A percentile compares a stretch with the other conserved stretches of the same genome.
phyloP scores from a whole-genome alignment of 2,113 vertebrate species.

The Mohoua ochrocephala region DNA sequence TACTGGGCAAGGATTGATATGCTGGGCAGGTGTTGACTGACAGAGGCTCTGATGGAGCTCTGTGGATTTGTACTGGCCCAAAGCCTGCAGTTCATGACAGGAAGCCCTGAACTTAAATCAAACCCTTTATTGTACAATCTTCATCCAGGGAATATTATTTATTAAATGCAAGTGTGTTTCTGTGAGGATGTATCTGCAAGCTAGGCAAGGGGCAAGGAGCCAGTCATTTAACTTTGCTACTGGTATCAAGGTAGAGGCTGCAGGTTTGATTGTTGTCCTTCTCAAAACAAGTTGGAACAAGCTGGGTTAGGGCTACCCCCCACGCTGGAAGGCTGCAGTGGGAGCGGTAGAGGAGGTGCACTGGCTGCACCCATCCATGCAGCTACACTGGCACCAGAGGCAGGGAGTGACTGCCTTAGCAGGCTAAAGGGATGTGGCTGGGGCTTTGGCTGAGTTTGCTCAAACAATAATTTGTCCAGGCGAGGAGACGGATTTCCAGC shows the following conservation, averaged over 20 bases:
- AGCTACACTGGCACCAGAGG: not conserved
- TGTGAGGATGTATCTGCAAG: not conserved
- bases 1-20: not conserved
- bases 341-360: not conserved
- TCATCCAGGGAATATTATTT: not conserved
- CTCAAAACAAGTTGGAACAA: not conserved
- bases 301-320: not conserved
- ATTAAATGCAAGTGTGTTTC: not conserved
- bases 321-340: not conserved
- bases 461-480: conserved; percentile 28
- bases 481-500: not conserved
- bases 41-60: not conserved
- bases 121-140: not conserved
- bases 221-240: not conserved
- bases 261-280: not conserved
- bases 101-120: not conserved
- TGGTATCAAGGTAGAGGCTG: not conserved
- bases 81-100: not conserved
- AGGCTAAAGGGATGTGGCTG: conserved; percentile 8
- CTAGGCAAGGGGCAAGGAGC: not conserved
- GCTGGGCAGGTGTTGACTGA: not conserved
- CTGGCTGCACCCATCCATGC: not conserved
- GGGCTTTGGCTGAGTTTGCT: conserved; percentile 16
- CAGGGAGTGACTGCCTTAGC: conserved; percentile 14
- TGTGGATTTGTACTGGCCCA: not conserved